Percentiles rank a stretch among this genome's conserved stretches.
Evolutionary conservation across 1,140 invertebrate genomes (phyloP).

Genomic region (Thaumetopoea pityocampa): DNA sequence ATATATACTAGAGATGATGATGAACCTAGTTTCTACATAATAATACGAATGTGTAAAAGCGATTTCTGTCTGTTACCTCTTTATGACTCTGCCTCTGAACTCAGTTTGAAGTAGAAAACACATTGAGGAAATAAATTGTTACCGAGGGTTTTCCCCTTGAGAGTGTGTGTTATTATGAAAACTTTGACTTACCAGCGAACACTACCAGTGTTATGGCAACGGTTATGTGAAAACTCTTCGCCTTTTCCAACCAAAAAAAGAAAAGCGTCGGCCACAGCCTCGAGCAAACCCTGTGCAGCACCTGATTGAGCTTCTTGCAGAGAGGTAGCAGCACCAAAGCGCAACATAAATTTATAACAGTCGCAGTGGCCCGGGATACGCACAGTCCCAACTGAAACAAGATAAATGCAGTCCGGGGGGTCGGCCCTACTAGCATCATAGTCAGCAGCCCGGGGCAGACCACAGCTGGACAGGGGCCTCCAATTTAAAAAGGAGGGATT

Average conservation of each 20-base stretch:
- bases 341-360: conserved; percentile 57
- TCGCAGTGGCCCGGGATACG: conserved; percentile 56
- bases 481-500: too few relatives aligned
- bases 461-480: too few relatives aligned
- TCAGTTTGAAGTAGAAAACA: background rate
- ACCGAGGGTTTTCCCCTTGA: background rate
- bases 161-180: conserved; percentile 6
- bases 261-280: conserved; percentile 56
- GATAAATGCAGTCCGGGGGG: too few relatives aligned
- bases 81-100: too few relatives aligned
- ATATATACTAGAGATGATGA: too few relatives aligned
- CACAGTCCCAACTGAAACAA: conserved; percentile 59
- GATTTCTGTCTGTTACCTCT: too few relatives aligned
- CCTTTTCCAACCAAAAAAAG: conserved; percentile 64
- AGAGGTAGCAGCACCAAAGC: conserved; percentile 55
- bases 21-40: too few relatives aligned
- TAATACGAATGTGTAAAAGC: too few relatives aligned
- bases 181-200: conserved; percentile 52
- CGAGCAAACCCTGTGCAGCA: conserved; percentile 46
- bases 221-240: conserved; percentile 66
- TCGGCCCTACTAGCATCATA: too few relatives aligned
- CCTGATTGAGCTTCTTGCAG: conserved; percentile 65
- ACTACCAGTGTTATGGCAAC: conserved; percentile 52
- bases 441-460: too few relatives aligned
- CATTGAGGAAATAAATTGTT: background rate